Base-by-base conservation (phyloP, 2,888 invertebrate genomes). In the Sicus ferrugineus region DNA sequence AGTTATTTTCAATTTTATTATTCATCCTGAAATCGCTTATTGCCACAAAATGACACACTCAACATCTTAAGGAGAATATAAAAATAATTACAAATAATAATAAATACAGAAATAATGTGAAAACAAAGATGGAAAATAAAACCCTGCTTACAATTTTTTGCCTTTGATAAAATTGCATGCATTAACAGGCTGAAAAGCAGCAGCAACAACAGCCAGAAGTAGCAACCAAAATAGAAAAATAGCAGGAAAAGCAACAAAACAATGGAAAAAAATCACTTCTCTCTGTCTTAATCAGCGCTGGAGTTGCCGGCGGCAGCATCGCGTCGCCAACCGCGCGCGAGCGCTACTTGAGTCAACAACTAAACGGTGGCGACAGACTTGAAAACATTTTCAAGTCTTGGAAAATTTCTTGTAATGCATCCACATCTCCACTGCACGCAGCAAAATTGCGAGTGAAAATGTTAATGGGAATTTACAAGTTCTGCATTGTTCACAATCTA, bases 301-400 rank as follows among this genome's bases (percentile, higher is more conserved):
- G 46, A 14, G 6, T 46, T 19, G n/a, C 9, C n/a, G 46, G n/a
- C 46, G 19, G 46, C 46, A 38, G 7, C 38, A 38, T 7, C 14
- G 14, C 38, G 38, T 38, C 38, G 38, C 38, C 14, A 7, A 46
- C 38, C 21, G 21, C n/a, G n/a, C n/a, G 21, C 23, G 61, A 42
- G 42, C 42, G 61, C 61, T 42, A 61, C 61, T 61, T 61, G 61
- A 23, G 42, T 42, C 26, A 61, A 61, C 26, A 26, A 21, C 38
- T 38, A 34, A 61, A 61, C 42, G 31, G 9, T 61, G 19, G 26
- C 38, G n/a, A 38, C 38, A 38, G 9, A 21, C 23, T 61, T 14
- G 26, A 61, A 23, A 56, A 56, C 7, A 19, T 28, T n/a, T n/a
- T n/a, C n/a, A n/a, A n/a, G n/a, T n/a, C n/a, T n/a, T n/a, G n/a